phyloP scores from a whole-genome alignment of 2,113 vertebrate species.

The Carassius auratus region DNA sequence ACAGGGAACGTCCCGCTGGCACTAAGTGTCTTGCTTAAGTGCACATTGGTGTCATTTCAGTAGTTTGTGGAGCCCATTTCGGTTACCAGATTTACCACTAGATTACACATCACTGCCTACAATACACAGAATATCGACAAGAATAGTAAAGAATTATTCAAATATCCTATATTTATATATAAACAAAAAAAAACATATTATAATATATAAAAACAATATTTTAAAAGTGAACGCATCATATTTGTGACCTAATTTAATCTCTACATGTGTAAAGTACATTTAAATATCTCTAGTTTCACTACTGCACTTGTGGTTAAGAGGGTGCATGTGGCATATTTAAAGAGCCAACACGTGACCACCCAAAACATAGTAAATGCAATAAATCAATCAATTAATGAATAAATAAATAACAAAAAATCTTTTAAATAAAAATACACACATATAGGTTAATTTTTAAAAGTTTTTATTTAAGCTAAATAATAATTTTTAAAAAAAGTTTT shows the following conservation, averaged over 20 bases:
- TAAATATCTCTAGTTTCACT: conserved; percentile 57
- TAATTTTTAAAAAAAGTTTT: too few species aligned
- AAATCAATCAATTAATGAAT: not conserved
- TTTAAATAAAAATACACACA: not conserved
- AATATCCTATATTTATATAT: not conserved
- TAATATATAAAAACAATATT: not conserved
- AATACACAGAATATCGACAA: not conserved
- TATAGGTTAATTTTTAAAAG: too few species aligned
- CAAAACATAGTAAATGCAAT: not conserved
- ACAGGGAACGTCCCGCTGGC: not conserved
- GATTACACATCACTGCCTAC: not conserved
- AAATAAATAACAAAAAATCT: not conserved
- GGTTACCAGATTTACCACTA: not conserved
- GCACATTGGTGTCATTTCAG: not conserved
- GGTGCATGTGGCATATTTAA: conserved; percentile 16
- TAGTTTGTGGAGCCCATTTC: not conserved
- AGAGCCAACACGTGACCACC: conserved; percentile 7
- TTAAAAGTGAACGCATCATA: not conserved
- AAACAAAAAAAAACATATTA: too few species aligned
- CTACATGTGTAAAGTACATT: not conserved
- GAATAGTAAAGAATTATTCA: not conserved
- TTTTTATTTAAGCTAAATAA: not conserved
- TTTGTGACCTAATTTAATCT: not conserved
- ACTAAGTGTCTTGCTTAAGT: not conserved
- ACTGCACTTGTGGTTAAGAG: conserved; percentile 52